These are phyloP conservation scores for Serilophus lunatus DNA, from an alignment of 2,113 vertebrate genomes.

Conservation along the genomic window DNA sequence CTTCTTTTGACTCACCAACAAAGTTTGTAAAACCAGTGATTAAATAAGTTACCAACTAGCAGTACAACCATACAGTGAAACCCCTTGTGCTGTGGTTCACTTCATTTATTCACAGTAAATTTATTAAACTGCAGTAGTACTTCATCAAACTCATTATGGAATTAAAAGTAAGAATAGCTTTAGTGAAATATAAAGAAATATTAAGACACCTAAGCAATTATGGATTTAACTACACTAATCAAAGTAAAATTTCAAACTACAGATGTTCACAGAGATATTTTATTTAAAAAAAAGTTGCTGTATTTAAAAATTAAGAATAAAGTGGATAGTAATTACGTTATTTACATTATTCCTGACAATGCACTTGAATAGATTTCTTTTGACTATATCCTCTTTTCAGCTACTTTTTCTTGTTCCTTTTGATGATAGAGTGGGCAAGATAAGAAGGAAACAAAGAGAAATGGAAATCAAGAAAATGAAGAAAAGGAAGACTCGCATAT, in stretches of 20 bases:
- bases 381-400: not conserved
- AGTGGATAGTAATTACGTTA: not conserved
- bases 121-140: not conserved
- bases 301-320: not conserved
- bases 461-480: not conserved
- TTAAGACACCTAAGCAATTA: not conserved
- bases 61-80: not conserved
- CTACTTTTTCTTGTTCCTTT: not conserved
- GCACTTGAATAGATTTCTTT: not conserved
- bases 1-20: not conserved
- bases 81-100: not conserved
- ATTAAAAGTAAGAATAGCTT: not conserved
- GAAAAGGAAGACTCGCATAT: not conserved
- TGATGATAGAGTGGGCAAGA: not conserved
- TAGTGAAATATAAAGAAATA: not conserved
- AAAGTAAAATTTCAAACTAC: not conserved
- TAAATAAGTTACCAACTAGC: not conserved
- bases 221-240: not conserved
- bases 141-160: not conserved
- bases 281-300: not conserved
- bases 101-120: not conserved
- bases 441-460: not conserved
- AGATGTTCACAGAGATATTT: not conserved
- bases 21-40: not conserved
- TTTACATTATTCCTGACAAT: not conserved